Evolutionary conservation across 2,113 vertebrate species (phyloP).

Genomic region (Odontesthes bonariensis): DNA sequence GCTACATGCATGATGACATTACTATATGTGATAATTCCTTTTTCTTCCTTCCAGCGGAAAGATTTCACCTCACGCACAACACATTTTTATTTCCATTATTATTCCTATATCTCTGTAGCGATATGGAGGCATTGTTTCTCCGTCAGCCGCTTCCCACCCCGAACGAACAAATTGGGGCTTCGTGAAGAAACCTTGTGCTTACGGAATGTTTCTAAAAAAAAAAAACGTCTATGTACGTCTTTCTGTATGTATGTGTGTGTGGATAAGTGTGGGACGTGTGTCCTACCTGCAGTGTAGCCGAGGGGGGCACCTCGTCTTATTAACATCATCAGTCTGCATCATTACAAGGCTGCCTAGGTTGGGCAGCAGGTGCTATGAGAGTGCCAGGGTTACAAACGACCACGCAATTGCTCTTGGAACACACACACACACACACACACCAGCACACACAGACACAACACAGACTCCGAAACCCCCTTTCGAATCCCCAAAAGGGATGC

Average conservation of each 20-base stretch:
- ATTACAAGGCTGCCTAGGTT: conserved; percentile 93
- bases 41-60: conserved; percentile 66
- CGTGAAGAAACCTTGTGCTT: conserved; percentile 13
- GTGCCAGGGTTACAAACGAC: conserved; percentile 94
- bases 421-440: conserved; percentile 48
- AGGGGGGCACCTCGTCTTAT: conserved; percentile 93
- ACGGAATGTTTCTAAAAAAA: conserved; percentile 17
- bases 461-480: conserved; percentile 84
- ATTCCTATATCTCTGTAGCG: conserved; percentile 69
- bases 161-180: conserved; percentile 21
- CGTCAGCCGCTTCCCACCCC: conserved; percentile 46
- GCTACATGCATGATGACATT: conserved; percentile 72
- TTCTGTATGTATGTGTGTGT: conserved; percentile 24
- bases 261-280: conserved; percentile 51
- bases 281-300: conserved; percentile 82
- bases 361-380: conserved; percentile 89
- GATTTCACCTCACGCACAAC: conserved; percentile 51
- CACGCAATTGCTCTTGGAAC: conserved; percentile 82
- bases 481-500: conserved; percentile 94
- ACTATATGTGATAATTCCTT: conserved; percentile 69
- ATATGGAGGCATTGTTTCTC: conserved; percentile 57
- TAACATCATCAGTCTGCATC: conserved; percentile 97
- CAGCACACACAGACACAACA: conserved; percentile 10
- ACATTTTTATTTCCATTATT: conserved; percentile 77
- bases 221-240: conserved; percentile 31